Conservation (phyloP, 2,888 invertebrate genomes). For the Pseudococcus longispinus region DNA sequence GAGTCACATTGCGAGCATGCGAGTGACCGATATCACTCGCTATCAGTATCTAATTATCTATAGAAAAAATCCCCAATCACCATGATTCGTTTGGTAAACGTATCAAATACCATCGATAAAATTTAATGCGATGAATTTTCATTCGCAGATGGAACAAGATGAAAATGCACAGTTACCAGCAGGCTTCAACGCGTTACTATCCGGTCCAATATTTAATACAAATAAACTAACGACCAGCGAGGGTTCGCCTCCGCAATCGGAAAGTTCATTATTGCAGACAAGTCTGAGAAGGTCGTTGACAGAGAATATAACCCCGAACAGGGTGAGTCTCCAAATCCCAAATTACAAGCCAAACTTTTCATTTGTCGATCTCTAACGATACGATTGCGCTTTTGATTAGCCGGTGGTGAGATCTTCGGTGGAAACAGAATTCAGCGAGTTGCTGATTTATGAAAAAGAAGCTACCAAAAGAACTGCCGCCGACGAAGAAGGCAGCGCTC, state of each 20-base stretch:
- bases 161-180: conserved; percentile 66
- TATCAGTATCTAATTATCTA: not conserved
- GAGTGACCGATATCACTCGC: too few relatives aligned
- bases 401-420: conserved; percentile 43
- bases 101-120: not conserved
- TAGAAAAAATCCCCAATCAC: not conserved
- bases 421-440: conserved; percentile 47
- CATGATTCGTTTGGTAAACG: not conserved
- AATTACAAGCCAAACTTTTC: not conserved
- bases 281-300: conserved; percentile 51
- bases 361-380: not conserved
- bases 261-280: conserved; percentile 20
- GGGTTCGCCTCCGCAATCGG: conserved; percentile 14
- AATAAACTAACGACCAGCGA: conserved; percentile 21
- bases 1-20: too few relatives aligned
- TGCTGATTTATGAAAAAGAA: conserved; percentile 39
- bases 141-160: conserved; percentile 55
- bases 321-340: not conserved
- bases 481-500: not conserved
- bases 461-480: conserved; percentile 36
- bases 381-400: not conserved
- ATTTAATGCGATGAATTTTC: conserved; percentile 27
- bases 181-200: conserved; percentile 69
- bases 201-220: conserved; percentile 64
- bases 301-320: conserved; percentile 52